Evolutionary conservation across 92 coral and sea anemone species (phyloP).

Genomic region (Parazoanthus atlanticus): DNA sequence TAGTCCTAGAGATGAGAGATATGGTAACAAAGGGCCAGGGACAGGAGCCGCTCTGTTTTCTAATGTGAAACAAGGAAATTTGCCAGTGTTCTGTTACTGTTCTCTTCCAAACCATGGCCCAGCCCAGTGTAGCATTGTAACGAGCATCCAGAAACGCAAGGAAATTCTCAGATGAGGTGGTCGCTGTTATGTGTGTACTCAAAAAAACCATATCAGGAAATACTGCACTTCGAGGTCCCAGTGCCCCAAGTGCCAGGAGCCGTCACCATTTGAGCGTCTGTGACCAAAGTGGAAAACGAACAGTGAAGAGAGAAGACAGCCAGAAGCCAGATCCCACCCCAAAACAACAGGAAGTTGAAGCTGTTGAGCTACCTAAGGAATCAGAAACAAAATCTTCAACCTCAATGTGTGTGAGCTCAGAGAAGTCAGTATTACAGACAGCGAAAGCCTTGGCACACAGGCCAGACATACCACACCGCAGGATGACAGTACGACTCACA

Average conservation of each 20-base stretch:
- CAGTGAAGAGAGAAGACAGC: neutral
- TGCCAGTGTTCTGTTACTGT: conserved; percentile 38
- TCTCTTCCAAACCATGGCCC: conserved; percentile 41
- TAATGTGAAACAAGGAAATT: neutral
- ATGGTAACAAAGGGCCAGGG: neutral
- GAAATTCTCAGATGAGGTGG: conserved; percentile 47
- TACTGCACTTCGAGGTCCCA: conserved; percentile 37
- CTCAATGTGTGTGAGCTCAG: neutral
- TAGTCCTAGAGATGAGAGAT: conserved; percentile 7
- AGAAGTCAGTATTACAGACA: conserved; percentile 60
- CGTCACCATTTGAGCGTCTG: conserved; percentile 26
- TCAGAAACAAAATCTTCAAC: neutral
- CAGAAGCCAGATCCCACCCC: neutral
- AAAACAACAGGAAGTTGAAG: neutral
- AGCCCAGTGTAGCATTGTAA: conserved; percentile 43
- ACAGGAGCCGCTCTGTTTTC: conserved; percentile 11
- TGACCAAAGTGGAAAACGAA: neutral
- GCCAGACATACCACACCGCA: conserved; percentile 30
- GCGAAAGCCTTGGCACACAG: conserved; percentile 57
- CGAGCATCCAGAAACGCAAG: conserved; percentile 41
- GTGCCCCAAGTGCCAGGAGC: conserved; percentile 53
- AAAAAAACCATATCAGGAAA: conserved; percentile 45
- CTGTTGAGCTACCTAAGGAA: neutral
- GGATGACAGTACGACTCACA: conserved; percentile 57
- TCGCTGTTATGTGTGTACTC: conserved; percentile 47